Percentiles rank a stretch among this genome's conserved stretches.
phyloP scores from a whole-genome alignment of 2,113 vertebrate species.

The Pelecanus crispus region DNA sequence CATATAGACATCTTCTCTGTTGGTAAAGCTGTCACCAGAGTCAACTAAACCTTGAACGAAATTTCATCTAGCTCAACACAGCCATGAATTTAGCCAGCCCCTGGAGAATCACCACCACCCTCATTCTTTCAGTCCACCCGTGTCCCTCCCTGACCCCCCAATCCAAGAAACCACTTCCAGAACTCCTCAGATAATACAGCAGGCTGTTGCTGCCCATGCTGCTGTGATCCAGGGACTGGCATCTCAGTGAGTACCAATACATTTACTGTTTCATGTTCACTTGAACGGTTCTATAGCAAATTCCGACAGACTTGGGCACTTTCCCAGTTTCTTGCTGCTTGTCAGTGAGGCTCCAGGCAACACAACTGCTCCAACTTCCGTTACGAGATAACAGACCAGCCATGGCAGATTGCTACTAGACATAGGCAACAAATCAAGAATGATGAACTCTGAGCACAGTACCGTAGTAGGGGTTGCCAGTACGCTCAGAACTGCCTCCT shows the following conservation, averaged over 20 bases:
- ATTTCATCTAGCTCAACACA: background rate
- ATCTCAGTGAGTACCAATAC: background rate
- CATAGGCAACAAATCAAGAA: background rate
- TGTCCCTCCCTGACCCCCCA: background rate
- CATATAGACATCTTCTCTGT: background rate
- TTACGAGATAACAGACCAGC: rapidly evolving
- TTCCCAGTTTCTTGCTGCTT: background rate
- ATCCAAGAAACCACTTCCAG: background rate
- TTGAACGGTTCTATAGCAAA: background rate
- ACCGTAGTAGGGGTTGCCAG: background rate
- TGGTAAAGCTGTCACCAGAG: background rate
- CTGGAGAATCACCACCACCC: background rate
- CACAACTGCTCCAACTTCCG: background rate
- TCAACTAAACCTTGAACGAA: background rate
- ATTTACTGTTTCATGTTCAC: background rate
- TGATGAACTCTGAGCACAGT: background rate
- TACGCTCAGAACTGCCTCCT: background rate
- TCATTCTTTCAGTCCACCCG: background rate
- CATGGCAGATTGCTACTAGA: background rate
- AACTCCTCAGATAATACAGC: background rate
- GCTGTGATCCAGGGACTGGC: background rate
- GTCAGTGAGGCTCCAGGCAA: background rate
- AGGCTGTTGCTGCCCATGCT: background rate
- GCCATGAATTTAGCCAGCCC: background rate
- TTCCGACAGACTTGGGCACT: background rate